These are phyloP conservation scores for Salminus brasiliensis DNA, from an alignment of 2,113 vertebrate species.

Conservation along the genomic window DNA sequence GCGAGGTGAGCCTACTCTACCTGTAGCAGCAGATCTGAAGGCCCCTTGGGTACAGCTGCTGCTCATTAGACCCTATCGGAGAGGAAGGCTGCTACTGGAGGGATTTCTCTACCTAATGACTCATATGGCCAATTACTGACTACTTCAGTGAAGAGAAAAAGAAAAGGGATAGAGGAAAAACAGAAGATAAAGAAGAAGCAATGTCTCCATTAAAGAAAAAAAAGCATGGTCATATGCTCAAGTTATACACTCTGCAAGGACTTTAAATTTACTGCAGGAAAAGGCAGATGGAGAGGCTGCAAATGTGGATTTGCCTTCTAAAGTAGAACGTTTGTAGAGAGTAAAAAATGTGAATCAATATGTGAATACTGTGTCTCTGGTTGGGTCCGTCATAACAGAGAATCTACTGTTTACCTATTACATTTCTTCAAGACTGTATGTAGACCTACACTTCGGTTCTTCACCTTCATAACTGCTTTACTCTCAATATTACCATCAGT, in stretches of 20 bases:
- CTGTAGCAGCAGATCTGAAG: slow-evolving; percentile 13
- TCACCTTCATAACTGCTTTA: too few species aligned
- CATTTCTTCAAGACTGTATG: too few species aligned
- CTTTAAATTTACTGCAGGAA: background rate
- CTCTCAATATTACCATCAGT: too few species aligned
- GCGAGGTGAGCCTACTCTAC: background rate
- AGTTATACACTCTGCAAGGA: slow-evolving; percentile 3
- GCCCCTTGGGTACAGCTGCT: slow-evolving; percentile 55
- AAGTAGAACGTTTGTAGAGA: background rate
- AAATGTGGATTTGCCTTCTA: background rate
- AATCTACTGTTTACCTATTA: background rate
- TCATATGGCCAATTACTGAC: slow-evolving; percentile 1
- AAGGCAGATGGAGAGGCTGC: background rate
- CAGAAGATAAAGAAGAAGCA: background rate
- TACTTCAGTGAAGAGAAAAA: slow-evolving; percentile 1
- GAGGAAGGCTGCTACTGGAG: background rate
- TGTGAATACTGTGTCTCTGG: background rate
- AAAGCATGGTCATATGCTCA: background rate
- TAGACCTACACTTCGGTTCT: too few species aligned
- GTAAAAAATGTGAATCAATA: background rate
- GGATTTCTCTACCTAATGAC: slow-evolving; percentile 5
- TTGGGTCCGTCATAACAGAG: background rate
- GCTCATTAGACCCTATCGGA: slow-evolving; percentile 55
- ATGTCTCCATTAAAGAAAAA: background rate
- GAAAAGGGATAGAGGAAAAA: background rate